Percentiles rank a stretch among this genome's conserved stretches.
Evolutionary conservation across 2,113 vertebrate genomes (phyloP).

Genomic region (Rhineura floridana): DNA sequence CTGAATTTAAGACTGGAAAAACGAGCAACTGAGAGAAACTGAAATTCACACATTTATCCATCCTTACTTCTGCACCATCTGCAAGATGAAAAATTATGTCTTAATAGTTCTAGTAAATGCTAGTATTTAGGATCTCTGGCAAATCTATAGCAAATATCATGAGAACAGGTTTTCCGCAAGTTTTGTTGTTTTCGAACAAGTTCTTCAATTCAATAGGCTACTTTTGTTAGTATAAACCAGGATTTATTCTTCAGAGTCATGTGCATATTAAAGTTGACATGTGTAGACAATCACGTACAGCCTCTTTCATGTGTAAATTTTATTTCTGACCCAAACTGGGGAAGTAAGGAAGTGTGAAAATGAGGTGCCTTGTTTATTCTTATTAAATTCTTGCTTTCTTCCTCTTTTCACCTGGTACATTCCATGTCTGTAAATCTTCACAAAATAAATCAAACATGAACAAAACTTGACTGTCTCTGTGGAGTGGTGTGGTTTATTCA

Average conservation of each 20-base stretch:
- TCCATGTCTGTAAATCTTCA: slow-evolving; percentile 12
- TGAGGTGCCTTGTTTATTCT: slow-evolving; percentile 6
- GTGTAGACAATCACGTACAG: background rate
- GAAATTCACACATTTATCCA: background rate
- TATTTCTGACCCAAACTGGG: background rate
- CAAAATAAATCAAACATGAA: slow-evolving; percentile 42
- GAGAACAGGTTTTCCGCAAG: background rate
- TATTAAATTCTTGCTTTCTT: background rate
- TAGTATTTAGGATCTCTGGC: background rate
- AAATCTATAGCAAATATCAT: background rate
- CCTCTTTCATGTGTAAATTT: background rate
- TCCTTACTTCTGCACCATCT: background rate
- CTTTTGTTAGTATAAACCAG: background rate
- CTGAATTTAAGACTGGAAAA: no score
- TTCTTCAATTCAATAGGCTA: background rate
- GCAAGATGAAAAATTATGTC: background rate
- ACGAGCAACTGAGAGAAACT: no score
- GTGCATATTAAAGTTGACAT: background rate
- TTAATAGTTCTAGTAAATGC: background rate
- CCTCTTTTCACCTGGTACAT: background rate
- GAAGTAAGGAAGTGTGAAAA: slow-evolving; percentile 21
- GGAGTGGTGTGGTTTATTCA: background rate
- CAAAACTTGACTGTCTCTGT: slow-evolving; percentile 14
- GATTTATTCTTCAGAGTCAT: background rate
- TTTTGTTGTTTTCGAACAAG: background rate